Percentiles rank a stretch among this genome's conserved stretches.
phyloP scores from a whole-genome alignment of 2,888 invertebrate species.

The Saturnia pavonia region DNA sequence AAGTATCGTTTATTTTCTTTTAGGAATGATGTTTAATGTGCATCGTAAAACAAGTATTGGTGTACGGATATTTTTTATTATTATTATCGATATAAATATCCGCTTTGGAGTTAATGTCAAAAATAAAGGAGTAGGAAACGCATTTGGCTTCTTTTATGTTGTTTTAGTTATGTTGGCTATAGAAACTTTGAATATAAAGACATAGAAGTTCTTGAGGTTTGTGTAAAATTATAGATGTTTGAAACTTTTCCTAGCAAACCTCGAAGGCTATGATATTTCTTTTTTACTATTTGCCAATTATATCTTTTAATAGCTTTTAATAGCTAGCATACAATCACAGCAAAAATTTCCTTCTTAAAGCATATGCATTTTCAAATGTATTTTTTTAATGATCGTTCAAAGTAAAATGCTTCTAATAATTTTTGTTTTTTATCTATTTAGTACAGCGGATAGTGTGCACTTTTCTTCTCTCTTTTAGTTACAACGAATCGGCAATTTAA shows the following conservation, averaged over 20 bases:
- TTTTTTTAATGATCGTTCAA: too few relatives aligned
- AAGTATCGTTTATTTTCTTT: slow-evolving; percentile 50
- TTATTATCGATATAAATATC: slow-evolving; percentile 28
- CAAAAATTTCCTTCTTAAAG: too few relatives aligned
- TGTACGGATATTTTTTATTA: slow-evolving; percentile 46
- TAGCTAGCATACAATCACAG: too few relatives aligned
- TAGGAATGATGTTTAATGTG: slow-evolving; percentile 45
- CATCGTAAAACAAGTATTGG: slow-evolving; percentile 46
- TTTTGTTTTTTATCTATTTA: too few relatives aligned
- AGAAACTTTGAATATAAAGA: neutral
- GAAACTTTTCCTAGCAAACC: neutral
- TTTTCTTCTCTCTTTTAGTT: too few relatives aligned
- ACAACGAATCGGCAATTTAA: too few relatives aligned
- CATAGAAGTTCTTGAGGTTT: neutral
- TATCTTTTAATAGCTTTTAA: too few relatives aligned
- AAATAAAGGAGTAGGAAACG: neutral
- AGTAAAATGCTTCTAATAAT: neutral
- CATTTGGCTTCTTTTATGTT: neutral
- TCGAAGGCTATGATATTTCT: neutral
- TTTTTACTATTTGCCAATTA: neutral
- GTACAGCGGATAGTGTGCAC: too few relatives aligned
- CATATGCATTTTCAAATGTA: too few relatives aligned
- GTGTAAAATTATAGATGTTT: neutral
- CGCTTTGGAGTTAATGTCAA: neutral
- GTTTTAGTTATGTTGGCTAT: neutral